Evolutionary conservation across 2,888 invertebrate species (phyloP).

Genomic region (Lithophane leautieri): DNA sequence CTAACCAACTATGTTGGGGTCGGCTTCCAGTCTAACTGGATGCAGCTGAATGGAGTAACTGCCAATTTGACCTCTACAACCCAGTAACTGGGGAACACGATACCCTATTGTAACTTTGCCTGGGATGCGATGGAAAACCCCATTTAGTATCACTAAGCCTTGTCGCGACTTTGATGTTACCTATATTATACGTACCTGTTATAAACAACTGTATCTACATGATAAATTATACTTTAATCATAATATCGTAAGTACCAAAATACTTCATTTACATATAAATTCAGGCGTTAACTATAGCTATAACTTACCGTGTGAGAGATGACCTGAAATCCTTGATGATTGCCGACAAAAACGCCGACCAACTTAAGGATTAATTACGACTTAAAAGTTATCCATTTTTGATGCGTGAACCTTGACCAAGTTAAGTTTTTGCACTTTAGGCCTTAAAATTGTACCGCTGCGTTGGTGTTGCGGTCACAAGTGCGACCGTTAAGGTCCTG

Average conservation of each 20-base stretch:
- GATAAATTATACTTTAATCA: not conserved
- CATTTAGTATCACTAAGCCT: not conserved
- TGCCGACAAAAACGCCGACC: slow-evolving; percentile 25
- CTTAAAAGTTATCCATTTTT: slow-evolving; percentile 24
- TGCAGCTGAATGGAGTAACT: not conserved
- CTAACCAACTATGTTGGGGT: not conserved
- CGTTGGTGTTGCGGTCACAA: too few relatives aligned
- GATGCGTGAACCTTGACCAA: slow-evolving; percentile 56
- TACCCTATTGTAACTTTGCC: not conserved
- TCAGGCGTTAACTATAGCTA: not conserved
- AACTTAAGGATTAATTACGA: slow-evolving; percentile 46
- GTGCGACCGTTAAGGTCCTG: too few relatives aligned
- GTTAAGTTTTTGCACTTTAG: slow-evolving; percentile 33
- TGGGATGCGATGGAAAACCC: not conserved
- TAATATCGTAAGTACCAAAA: slow-evolving; percentile 3
- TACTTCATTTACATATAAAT: slow-evolving; percentile 2
- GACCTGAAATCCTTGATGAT: slow-evolving; percentile 54
- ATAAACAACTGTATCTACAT: not conserved
- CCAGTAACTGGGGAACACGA: not conserved
- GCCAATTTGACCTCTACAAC: not conserved
- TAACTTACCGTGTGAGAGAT: slow-evolving; percentile 33
- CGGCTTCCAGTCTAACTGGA: not conserved
- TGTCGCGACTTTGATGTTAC: not conserved
- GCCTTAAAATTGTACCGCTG: not conserved
- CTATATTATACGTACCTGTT: not conserved